Evolutionary conservation across 2,797 vertebrate species (phyloP), one percentile per base, ranked within the genome.

Genomic region (Coendou prehensilis): DNA sequence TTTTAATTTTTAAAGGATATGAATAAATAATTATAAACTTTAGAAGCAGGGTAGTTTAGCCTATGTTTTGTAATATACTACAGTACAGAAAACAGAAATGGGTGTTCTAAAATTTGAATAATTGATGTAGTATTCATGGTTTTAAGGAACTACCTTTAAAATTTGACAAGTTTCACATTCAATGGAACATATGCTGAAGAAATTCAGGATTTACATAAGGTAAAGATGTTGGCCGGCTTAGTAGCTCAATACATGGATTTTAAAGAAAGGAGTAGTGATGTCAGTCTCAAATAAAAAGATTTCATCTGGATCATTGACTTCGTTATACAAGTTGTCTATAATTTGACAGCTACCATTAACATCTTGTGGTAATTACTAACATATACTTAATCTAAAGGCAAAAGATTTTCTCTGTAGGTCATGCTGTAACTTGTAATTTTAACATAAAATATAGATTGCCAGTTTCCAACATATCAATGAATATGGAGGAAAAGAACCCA

Each of bases 1-100:
- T 78, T 95, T 94, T 69, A 64, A 81, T 61, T 96, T 96, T 96
- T 98, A 92, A 93, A 93, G 90, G 95, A 79, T 91, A 79, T 94
- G 83, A 93, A 2, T 73, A 73, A 91, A 69, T 7, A 50, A 41
- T 76, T 57, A 22, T 14, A 47, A 80, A 79, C 11, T 20, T 83
- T 37, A 71, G 64, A 20, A 90, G 33, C 6, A 92, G 37, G 28
- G 2, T 76, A 57, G n/a, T 33, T 94, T 54, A 73, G n/a, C 47
- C 30, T 45, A n/a, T 30, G 1, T 82, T 83, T 2, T 67, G 3
- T 56, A 30, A 94, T 33, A 28, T 10, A 83, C 14, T 14, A 5
- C 84, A 52, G 20, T 26, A 56, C 57, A 67, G 13, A 61, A 82
- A 71, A 64, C 3, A 41, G 2, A 37, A 85, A 64, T 45, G 20